phyloP scores from a whole-genome alignment of 2,888 invertebrate genomes.

The Oithona nana region DNA sequence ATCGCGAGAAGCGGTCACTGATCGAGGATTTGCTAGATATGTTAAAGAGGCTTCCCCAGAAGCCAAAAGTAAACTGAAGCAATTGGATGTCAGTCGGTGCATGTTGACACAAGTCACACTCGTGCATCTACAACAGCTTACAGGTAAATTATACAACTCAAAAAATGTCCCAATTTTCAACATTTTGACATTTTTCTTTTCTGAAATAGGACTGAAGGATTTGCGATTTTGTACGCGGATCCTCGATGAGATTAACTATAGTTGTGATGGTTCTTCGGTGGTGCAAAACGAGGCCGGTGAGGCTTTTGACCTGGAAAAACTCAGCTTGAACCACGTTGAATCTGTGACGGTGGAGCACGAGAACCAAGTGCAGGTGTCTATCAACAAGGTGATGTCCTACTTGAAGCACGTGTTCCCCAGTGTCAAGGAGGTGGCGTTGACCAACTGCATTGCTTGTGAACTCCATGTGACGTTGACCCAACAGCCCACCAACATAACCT shows the following conservation, averaged over 20 bases:
- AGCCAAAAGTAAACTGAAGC: not conserved
- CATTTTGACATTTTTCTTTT: not conserved
- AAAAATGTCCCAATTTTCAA: too few species aligned
- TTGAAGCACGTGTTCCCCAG: slow-evolving; percentile 4
- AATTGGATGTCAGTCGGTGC: slow-evolving; percentile 4
- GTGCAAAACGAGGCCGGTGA: not conserved
- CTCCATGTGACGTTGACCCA: slow-evolving; percentile 4
- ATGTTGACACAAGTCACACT: not conserved
- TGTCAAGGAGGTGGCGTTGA: not conserved
- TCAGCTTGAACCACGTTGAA: not conserved
- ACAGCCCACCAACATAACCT: slow-evolving; percentile 7
- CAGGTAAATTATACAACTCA: not conserved
- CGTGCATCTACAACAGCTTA: not conserved
- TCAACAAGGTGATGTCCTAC: slow-evolving; percentile 10
- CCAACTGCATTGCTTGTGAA: slow-evolving; percentile 12
- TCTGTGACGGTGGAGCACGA: slow-evolving; percentile 8
- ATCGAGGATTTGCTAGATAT: slow-evolving; percentile 10
- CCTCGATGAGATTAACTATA: slow-evolving; percentile 2
- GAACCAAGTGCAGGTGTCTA: not conserved
- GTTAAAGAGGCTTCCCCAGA: not conserved
- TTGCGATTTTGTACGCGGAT: not conserved
- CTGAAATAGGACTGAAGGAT: not conserved
- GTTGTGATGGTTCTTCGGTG: not conserved
- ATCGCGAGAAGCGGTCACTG: not conserved
- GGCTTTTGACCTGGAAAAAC: not conserved